Base-by-base conservation (phyloP, 53 echinoderm and acorn worm genomes). In the Paracentrotus lividus region DNA sequence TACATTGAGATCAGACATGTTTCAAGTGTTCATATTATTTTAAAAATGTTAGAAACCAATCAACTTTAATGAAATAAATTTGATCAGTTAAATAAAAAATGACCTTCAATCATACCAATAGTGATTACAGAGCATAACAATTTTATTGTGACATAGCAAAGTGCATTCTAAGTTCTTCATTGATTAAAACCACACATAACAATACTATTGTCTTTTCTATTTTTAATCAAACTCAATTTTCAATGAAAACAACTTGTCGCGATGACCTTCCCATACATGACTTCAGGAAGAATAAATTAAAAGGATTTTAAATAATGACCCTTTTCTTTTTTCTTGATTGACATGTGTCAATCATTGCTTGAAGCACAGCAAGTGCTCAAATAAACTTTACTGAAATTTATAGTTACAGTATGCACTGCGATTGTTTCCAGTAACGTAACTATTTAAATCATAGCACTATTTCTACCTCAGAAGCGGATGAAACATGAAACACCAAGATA, bases 121-220 rank as follows among this genome's bases (percentile, higher is more conserved):
- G 57, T 57, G 57, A 57, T 57, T 15, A 57, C 57, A 4, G 21
- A 57, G 2, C 57, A 57, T 52, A 15, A 60, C n/a, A 7, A 60
- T 66, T 66, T 66, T 32, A 27, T 66, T 29, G 32, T 66, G 10
- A 77, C 77, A 77, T 2, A 42, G 77, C 21, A 77, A 16, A 77
- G 38, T 77, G 20, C 20, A 21, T 1, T 38, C 40, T 20, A 38
- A 20, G 6, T 76, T 42, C 76, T 47, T 26, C 49, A 45, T 45
- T 81, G 81, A 81, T 47, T 47, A 47, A n/a, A 12, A 81, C 81
- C 81, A 81, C 81, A 78, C 43, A 78, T 77, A 9, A 45, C 78
- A 44, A 47, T 81, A 14, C 44, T 24, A 26, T 81, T 47, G 26
- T 81, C 81, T 47, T 45, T 14, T 38, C 13, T 81, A 14, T 43